Evolutionary conservation across 2,888 invertebrate species (phyloP).

Genomic region (Crematogaster levior): DNA sequence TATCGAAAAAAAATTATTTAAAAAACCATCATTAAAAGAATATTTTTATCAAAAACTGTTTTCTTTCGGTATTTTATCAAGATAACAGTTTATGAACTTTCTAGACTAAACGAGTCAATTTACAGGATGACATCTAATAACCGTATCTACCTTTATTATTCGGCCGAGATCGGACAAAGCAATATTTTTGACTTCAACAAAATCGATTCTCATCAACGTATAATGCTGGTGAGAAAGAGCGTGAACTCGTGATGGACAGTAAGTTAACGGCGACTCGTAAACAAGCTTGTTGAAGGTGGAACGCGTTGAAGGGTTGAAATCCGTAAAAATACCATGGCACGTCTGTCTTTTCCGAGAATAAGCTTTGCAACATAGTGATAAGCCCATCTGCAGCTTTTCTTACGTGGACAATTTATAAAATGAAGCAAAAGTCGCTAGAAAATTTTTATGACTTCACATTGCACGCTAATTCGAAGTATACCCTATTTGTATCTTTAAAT

Average conservation of each 20-base stretch:
- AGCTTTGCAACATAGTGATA: not conserved
- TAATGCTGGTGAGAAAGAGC: slow-evolving; percentile 7
- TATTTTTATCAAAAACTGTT: not conserved
- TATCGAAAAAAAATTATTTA: too few species aligned
- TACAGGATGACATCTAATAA: slow-evolving; percentile 30
- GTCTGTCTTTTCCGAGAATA: slow-evolving; percentile 1
- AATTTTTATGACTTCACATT: not conserved
- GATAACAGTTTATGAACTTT: not conserved
- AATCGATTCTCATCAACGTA: slow-evolving; percentile 19
- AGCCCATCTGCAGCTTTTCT: not conserved
- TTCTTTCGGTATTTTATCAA: not conserved
- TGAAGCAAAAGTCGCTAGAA: not conserved
- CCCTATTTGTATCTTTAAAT: not conserved
- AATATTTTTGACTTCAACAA: slow-evolving; percentile 15
- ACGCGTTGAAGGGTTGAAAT: slow-evolving; percentile 11
- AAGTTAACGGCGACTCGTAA: slow-evolving; percentile 31
- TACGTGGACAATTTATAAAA: not conserved
- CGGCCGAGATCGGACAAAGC: not conserved
- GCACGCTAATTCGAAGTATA: not conserved
- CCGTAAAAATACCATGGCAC: not conserved
- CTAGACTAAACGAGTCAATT: not conserved
- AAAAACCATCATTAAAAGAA: not conserved
- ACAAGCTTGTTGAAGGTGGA: slow-evolving; percentile 20
- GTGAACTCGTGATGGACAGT: slow-evolving; percentile 33
- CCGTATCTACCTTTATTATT: slow-evolving; percentile 13